Percentiles rank a stretch among this genome's conserved stretches.
These are phyloP conservation scores for Saturnia japonica DNA, from an alignment of 2,888 invertebrate species.

Conservation along the genomic window DNA sequence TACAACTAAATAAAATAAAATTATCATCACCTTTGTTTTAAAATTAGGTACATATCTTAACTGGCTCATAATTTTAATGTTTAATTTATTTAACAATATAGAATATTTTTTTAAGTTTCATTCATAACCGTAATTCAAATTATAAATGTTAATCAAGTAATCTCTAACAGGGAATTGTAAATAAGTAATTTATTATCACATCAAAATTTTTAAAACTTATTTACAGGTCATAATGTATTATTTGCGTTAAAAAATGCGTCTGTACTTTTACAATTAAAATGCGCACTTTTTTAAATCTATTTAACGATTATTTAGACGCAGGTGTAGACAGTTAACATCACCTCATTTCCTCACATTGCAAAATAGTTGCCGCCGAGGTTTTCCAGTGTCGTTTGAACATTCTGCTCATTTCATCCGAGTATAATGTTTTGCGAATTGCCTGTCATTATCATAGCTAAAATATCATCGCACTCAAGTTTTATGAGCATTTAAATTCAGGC, in stretches of 20 bases:
- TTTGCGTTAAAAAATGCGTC: background rate
- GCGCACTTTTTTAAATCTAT: background rate
- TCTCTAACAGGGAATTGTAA: too few relatives aligned
- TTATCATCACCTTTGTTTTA: background rate
- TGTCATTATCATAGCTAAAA: constrained; percentile 30
- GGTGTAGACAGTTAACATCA: constrained; percentile 22
- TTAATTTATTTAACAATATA: background rate
- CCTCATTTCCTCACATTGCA: constrained; percentile 33
- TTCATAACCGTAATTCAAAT: background rate
- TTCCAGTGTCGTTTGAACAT: constrained; percentile 37
- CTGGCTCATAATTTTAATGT: too few relatives aligned
- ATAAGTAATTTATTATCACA: too few relatives aligned
- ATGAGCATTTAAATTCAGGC: constrained; percentile 4
- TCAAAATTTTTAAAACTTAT: too few relatives aligned
- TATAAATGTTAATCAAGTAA: too few relatives aligned
- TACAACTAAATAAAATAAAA: background rate
- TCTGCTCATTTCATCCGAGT: constrained; percentile 35
- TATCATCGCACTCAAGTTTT: constrained; percentile 8
- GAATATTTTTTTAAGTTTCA: background rate
- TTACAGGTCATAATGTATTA: too few relatives aligned
- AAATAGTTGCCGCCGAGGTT: constrained; percentile 41
- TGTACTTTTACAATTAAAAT: background rate
- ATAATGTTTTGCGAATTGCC: constrained; percentile 48
- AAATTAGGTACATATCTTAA: too few relatives aligned
- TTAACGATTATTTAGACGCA: constrained; percentile 7